Conservation (phyloP, 1,140 invertebrate species). For the Drosophila athabasca region DNA sequence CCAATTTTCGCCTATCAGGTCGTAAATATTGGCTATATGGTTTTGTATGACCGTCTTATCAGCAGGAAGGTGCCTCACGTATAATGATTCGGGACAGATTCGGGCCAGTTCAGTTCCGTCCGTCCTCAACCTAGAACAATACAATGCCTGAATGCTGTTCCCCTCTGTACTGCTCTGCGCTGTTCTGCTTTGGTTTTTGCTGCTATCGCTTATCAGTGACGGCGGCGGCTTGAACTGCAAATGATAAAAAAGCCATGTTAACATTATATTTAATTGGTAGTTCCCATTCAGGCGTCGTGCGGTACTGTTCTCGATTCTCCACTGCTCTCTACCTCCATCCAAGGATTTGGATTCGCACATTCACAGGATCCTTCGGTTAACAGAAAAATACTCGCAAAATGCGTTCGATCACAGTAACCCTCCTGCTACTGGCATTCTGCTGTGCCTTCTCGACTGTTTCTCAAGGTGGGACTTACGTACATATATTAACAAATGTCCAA, state of each 20-base stretch:
- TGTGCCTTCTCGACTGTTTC: constrained; percentile 34
- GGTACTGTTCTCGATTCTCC: constrained; percentile 52
- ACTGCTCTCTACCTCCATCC: background rate
- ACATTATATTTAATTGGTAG: constrained; percentile 82
- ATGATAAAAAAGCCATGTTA: constrained; percentile 77
- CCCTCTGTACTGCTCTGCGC: too few relatives aligned
- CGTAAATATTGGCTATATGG: constrained; percentile 3
- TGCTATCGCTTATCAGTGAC: constrained; percentile 54
- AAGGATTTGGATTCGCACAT: constrained; percentile 3
- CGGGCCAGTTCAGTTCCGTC: background rate
- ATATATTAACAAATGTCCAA: background rate
- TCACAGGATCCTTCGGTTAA: background rate
- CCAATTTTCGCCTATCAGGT: background rate
- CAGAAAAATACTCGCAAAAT: constrained; percentile 30
- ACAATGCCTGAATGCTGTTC: background rate
- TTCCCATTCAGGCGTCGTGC: constrained; percentile 61
- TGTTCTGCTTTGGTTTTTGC: constrained; percentile 14
- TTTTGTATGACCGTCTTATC: constrained; percentile 26
- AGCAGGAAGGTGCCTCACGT: constrained; percentile 14
- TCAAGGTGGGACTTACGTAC: constrained; percentile 49
- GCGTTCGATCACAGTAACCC: constrained; percentile 26
- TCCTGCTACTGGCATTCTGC: constrained; percentile 44
- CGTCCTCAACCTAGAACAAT: constrained; percentile 15
- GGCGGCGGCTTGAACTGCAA: constrained; percentile 22
- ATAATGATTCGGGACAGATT: background rate